phyloP scores from a whole-genome alignment of 2,113 vertebrate genomes.

The Amblyornis subalaris region DNA sequence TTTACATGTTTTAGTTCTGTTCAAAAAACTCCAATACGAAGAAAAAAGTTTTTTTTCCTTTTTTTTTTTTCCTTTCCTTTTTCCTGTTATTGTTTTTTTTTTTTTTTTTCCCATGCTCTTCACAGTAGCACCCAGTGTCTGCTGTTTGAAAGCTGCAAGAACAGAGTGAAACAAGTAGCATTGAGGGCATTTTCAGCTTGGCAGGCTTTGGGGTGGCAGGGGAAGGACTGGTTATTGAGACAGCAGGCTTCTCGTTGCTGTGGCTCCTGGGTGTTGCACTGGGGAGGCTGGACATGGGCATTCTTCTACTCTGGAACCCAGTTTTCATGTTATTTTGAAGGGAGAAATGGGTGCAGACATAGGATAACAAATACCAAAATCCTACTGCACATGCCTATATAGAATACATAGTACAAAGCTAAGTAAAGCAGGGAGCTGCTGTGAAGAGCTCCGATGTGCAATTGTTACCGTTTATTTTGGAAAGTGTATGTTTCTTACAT shows the following conservation, averaged over 20 bases:
- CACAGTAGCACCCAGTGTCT: not conserved
- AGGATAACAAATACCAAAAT: not conserved
- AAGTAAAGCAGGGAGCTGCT: not conserved
- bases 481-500: not conserved
- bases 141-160: not conserved
- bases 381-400: not conserved
- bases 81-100: not conserved
- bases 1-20: not conserved
- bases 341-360: fast-evolving
- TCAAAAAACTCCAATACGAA: not conserved
- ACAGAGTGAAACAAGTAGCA: not conserved
- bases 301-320: not conserved
- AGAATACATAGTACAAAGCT: not conserved
- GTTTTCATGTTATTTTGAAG: not conserved
- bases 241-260: not conserved
- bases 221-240: not conserved
- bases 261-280: not conserved
- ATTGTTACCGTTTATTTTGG: not conserved
- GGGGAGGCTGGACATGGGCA: not conserved
- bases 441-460: not conserved
- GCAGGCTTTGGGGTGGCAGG: not conserved
- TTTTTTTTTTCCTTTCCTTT: not conserved
- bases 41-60: not conserved
- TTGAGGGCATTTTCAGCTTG: not conserved
- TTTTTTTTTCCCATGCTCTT: not conserved